These are phyloP conservation scores for Aphis gossypii DNA, from an alignment of 1,140 invertebrate genomes.

Conservation along the genomic window DNA sequence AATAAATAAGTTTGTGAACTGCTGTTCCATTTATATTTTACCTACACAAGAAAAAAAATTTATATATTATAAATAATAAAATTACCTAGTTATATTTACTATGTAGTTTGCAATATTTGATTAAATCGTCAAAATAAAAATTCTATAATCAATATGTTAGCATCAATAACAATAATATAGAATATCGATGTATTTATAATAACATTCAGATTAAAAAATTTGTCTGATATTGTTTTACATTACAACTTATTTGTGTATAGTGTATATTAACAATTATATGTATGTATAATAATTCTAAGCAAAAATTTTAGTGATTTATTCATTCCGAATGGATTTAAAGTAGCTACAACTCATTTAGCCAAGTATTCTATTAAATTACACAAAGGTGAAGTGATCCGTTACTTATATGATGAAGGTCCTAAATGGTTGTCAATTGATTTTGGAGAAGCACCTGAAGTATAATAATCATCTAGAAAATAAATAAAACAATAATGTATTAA, in stretches of 20 bases:
- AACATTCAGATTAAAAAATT: no score
- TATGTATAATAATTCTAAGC: background rate
- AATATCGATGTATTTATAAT: no score
- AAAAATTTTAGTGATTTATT: slow-evolving; percentile 13
- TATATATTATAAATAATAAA: no score
- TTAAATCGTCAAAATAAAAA: background rate
- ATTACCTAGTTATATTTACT: background rate
- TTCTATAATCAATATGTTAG: background rate
- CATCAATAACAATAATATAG: no score
- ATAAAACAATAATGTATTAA: background rate
- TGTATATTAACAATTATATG: background rate
- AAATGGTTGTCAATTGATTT: slow-evolving; percentile 50
- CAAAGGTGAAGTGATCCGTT: slow-evolving; percentile 9
- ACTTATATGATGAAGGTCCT: background rate
- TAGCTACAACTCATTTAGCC: slow-evolving; percentile 30
- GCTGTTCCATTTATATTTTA: no score
- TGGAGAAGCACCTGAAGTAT: slow-evolving; percentile 27
- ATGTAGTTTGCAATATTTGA: background rate
- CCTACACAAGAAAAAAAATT: no score
- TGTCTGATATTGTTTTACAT: background rate
- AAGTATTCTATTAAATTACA: slow-evolving; percentile 38
- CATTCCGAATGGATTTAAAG: slow-evolving; percentile 37
- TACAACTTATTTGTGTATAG: background rate
- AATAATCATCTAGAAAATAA: background rate
- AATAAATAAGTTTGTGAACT: no score